These are phyloP conservation scores for Mnemiopsis leidyi DNA, from an alignment of 37 sponge, comb jelly and placozoan species.

Conservation along the genomic window DNA sequence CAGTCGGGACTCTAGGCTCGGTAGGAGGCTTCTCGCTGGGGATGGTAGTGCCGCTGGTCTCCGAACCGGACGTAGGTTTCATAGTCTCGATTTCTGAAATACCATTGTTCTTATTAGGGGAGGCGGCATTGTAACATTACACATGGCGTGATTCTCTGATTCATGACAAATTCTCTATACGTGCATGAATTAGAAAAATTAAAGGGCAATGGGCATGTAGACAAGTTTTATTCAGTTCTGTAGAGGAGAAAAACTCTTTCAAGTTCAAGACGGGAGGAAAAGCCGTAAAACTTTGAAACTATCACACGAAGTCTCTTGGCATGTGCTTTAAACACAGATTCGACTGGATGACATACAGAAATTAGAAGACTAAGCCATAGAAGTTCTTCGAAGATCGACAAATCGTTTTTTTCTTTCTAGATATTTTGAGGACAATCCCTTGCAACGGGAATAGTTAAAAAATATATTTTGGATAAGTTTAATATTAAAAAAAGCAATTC, in stretches of 20 bases:
- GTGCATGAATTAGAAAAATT: too few species aligned
- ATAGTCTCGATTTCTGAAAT: not conserved
- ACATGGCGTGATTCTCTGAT: not conserved
- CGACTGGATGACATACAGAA: not conserved
- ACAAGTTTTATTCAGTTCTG: not conserved
- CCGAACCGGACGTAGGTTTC: not conserved
- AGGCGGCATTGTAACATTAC: not conserved
- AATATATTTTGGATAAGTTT: too few species aligned
- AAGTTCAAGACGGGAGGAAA: not conserved
- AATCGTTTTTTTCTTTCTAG: too few species aligned
- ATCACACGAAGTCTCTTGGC: not conserved
- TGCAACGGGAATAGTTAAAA: too few species aligned
- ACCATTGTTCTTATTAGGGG: not conserved
- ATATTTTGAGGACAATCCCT: not conserved
- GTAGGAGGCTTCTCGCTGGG: not conserved
- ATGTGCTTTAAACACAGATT: not conserved
- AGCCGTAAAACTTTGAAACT: not conserved
- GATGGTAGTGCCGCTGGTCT: not conserved
- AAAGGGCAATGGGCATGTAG: not conserved
- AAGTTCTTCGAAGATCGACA: not conserved
- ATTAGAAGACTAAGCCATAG: not conserved
- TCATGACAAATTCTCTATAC: too few species aligned
- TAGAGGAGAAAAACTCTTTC: not conserved
- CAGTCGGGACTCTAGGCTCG: not conserved
- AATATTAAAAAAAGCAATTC: too few species aligned